Evolutionary conservation across 2,888 invertebrate genomes (phyloP).

Genomic region (Shargacucullia verbasci): DNA sequence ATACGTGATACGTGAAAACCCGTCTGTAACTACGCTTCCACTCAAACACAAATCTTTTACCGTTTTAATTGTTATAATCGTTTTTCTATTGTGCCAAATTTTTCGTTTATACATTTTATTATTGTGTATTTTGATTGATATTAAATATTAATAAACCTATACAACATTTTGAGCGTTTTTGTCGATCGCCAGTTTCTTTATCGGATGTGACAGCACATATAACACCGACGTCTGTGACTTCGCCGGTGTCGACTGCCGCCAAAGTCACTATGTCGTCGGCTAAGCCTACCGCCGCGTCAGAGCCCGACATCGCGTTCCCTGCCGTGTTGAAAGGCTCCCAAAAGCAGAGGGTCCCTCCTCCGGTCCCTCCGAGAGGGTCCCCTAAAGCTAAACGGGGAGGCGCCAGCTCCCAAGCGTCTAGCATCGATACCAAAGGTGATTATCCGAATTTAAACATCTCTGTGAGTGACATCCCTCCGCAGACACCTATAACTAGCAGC

Average conservation of each 20-base stretch:
- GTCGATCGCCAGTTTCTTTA: conserved; percentile 81
- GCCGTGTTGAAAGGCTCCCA: conserved; percentile 92
- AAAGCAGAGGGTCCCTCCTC: conserved; percentile 95
- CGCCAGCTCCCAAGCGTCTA: conserved; percentile 78
- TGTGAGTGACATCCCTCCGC: conserved; percentile 78
- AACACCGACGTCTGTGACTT: conserved; percentile 84
- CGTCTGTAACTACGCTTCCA: conserved; percentile 73
- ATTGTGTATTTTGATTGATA: conserved; percentile 67
- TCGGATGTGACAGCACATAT: conserved; percentile 88
- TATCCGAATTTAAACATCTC: conserved; percentile 79
- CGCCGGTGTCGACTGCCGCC: conserved; percentile 81
- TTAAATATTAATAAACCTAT: conserved; percentile 72
- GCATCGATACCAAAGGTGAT: conserved; percentile 85
- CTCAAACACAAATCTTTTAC: conserved; percentile 72
- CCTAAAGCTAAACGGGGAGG: conserved; percentile 90
- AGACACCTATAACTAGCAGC: conserved; percentile 81
- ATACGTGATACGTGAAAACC: conserved; percentile 55
- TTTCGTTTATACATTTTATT: conserved; percentile 54
- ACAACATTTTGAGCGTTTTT: conserved; percentile 59
- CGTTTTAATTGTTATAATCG: conserved; percentile 57
- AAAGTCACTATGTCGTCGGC: conserved; percentile 73
- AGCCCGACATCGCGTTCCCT: conserved; percentile 91
- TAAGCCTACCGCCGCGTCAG: conserved; percentile 75
- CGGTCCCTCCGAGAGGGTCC: conserved; percentile 95
- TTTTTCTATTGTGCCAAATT: conserved; percentile 75